A percentile compares a stretch with the other conserved stretches of the same genome.
These are phyloP conservation scores for Halisarca cf. caerulea DNA, from an alignment of 37 sponge, comb jelly and placozoan genomes.

Conservation along the genomic window DNA sequence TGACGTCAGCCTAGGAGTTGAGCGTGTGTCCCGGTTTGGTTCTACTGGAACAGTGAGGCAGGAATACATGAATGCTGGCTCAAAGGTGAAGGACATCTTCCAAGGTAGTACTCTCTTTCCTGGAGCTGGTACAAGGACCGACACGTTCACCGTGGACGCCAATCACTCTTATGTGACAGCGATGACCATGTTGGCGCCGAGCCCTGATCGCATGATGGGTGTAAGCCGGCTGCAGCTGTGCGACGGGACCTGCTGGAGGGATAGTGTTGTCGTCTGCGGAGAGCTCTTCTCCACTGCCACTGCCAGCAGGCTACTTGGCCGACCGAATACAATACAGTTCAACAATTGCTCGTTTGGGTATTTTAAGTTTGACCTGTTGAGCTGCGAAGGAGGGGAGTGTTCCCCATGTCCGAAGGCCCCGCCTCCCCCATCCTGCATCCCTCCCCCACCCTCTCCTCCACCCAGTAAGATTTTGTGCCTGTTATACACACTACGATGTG, in stretches of 20 bases:
- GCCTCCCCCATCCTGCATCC: background rate
- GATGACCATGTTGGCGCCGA: slow-evolving; percentile 41
- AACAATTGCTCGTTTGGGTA: slow-evolving; percentile 66
- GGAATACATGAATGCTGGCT: slow-evolving; percentile 31
- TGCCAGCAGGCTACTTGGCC: background rate
- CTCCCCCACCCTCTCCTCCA: background rate
- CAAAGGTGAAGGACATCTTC: slow-evolving; percentile 23
- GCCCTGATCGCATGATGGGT: slow-evolving; percentile 46
- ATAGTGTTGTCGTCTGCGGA: slow-evolving; percentile 31
- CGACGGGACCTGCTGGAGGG: slow-evolving; percentile 34
- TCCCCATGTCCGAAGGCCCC: background rate
- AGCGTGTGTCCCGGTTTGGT: slow-evolving; percentile 40
- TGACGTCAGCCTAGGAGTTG: slow-evolving; percentile 42
- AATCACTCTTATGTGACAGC: slow-evolving; percentile 24
- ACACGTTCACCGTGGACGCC: background rate
- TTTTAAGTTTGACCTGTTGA: slow-evolving; percentile 22
- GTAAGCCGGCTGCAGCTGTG: slow-evolving; percentile 49
- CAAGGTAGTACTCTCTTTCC: background rate
- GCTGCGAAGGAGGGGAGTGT: background rate
- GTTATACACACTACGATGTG: too few species aligned
- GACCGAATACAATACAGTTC: slow-evolving; percentile 29
- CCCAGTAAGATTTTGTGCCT: too few species aligned
- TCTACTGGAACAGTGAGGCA: background rate
- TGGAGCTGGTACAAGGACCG: slow-evolving; percentile 20
- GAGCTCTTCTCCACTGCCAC: slow-evolving; percentile 59